Percentiles rank a stretch among this genome's conserved stretches.
These are phyloP conservation scores for Ips typographus DNA, from an alignment of 1,140 invertebrate genomes.

Conservation along the genomic window DNA sequence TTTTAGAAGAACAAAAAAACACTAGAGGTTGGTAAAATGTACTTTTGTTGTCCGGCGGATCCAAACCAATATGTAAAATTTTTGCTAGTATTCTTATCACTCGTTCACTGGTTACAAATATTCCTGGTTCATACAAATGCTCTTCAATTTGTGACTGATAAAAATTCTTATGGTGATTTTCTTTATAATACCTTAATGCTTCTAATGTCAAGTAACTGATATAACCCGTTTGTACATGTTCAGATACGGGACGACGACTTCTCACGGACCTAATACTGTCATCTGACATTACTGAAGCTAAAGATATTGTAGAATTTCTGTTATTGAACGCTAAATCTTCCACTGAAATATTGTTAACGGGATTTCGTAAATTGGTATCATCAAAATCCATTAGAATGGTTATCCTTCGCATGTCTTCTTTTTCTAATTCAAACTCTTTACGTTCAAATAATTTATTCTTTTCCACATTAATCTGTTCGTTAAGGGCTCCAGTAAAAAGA, in stretches of 20 bases:
- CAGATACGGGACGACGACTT: background rate
- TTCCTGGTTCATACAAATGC: conserved; percentile 42
- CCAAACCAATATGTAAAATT: conserved; percentile 43
- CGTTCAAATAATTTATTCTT: conserved; percentile 33
- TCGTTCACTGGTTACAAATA: conserved; percentile 44
- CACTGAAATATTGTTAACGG: conserved; percentile 7
- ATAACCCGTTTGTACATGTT: conserved; percentile 31
- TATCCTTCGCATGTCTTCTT: conserved; percentile 35
- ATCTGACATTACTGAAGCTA: conserved; percentile 33
- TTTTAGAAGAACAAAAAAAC: conserved; percentile 41
- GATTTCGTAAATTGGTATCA: conserved; percentile 31
- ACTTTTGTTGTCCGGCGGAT: conserved; percentile 37
- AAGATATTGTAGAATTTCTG: conserved; percentile 28
- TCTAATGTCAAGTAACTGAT: conserved; percentile 40
- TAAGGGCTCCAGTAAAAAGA: conserved; percentile 38
- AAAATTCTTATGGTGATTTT: conserved; percentile 43
- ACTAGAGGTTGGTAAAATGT: conserved; percentile 46
- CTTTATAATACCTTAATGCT: conserved; percentile 42
- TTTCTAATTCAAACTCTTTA: conserved; percentile 39
- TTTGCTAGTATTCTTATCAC: conserved; percentile 44
- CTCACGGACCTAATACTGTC: background rate
- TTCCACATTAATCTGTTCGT: conserved; percentile 35
- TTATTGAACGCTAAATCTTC: conserved; percentile 29
- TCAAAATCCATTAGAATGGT: conserved; percentile 43
- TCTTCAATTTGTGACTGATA: conserved; percentile 47